Evolutionary conservation across 2,888 invertebrate genomes (phyloP), one percentile per base, ranked within the genome.

Genomic region (Chymomyza fuscimana): DNA sequence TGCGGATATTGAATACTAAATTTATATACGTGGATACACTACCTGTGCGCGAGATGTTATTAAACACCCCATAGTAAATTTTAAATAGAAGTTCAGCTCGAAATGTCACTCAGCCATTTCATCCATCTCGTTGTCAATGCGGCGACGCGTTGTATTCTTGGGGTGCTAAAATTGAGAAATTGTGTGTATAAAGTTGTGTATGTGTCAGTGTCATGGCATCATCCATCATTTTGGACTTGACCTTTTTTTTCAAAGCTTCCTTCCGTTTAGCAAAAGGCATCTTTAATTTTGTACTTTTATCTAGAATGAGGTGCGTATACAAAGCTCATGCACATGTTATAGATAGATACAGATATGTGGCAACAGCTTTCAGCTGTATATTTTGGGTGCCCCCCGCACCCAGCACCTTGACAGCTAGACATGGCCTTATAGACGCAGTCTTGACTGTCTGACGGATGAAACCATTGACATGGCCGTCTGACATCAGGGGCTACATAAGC

Each of bases 181-280:
- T 63, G 32, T 16, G 73, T 16, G 70, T 63, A 64, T 71, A 77
- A 7, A 66, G 32, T 9, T 32, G 32, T 75, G 81, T 78, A 73
- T 78, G 77, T 72, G 71, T 79, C 82, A 80, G 77, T 80, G 88
- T 81, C 88, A 84, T 82, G 86, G 83, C 83, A 91, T 92, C 91
- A 92, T 92, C 91, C 91, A 92, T 92, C 92, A 92, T 89, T 90
- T 88, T 87, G 87, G 91, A 90, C 89, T 91, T 92, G 92, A 92
- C 91, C 91, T 92, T 92, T 92, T 91, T 91, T 76, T 56, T 65
- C 76, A 76, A 82, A 88, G 79, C 86, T 89, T 80, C 79, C 86
- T 89, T 80, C 79, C 80, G 84, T 79, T 88, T 89, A 87, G 83
- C 77, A 75, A 74, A 32, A 70, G 80, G 84, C 86, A 88, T 89